Base-by-base conservation (phyloP, 2,113 vertebrate genomes). In the Nycticryphes semicollaris region DNA sequence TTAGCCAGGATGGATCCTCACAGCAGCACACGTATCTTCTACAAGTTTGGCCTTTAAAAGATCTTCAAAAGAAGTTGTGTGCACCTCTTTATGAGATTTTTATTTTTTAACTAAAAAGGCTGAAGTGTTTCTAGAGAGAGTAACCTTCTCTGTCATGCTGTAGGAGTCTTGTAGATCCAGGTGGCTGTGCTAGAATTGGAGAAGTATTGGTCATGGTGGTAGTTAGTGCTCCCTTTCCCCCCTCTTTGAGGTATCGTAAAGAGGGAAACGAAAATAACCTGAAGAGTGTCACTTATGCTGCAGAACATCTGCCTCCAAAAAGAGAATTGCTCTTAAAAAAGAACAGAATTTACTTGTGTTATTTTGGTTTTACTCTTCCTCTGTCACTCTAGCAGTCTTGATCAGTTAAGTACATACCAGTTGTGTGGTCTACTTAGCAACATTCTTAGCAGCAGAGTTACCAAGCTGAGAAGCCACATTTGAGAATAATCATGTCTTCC, bases 191-290 rank as follows among this genome's bases (percentile, higher is more conserved):
- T 66, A 21, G 57, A 84, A 60, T 5, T 90, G 48, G 56, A 59
- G 39, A 37, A 74, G 5, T 28, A 4, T 24, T 76, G 25, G 31
- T 87, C 54, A 75, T 73, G 31, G 28, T 91, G 67, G 63, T 45
- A 85, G 57, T 14, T 62, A 4, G 14, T 73, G 47, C 41, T 93
- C n/a, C 27, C 9, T 70, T 67, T 79, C 39, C 75, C 74, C 39
- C 22, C 35, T 13, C 43, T 80, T 43, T 41, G 51, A 87, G 63
- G 27, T 67, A 70, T 39, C 2, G 1, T 22, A 59, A 76, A 93
- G 80, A 53, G 24, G 54, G 76, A 86, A 63, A 63, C 82, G 53
- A 77, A 82, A 91, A 64, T 63, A 74, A 74, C 76, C 72, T 43
- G 37, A 35, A 35, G 47, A 69, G 35, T 27, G 43, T 59, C 77